Percentiles rank a stretch among this genome's conserved stretches.
phyloP scores from a whole-genome alignment of 2,888 invertebrate species.

The Fragum sueziense region DNA sequence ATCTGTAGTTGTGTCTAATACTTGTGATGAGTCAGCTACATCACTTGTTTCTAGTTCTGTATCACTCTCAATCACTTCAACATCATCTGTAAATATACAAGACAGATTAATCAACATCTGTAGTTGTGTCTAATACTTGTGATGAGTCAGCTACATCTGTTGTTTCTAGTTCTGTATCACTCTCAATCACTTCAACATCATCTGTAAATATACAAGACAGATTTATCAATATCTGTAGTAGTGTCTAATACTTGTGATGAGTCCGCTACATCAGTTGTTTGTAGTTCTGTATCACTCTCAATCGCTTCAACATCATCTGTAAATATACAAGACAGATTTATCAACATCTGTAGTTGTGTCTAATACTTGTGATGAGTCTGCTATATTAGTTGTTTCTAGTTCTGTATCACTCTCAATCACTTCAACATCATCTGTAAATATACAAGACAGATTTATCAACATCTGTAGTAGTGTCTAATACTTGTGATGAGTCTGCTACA shows the following conservation, averaged over 20 bases:
- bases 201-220: too few species aligned
- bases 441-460: too few species aligned
- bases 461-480: background rate
- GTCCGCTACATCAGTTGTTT: too few species aligned
- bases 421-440: slow-evolving; percentile 46
- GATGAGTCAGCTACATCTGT: background rate
- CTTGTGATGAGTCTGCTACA: background rate
- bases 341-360: background rate
- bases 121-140: background rate
- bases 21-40: background rate
- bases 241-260: too few species aligned
- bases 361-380: background rate
- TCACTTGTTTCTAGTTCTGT: background rate
- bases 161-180: slow-evolving; percentile 42
- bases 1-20: background rate
- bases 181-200: slow-evolving; percentile 42
- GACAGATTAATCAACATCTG: background rate
- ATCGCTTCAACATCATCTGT: too few species aligned
- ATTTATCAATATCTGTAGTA: too few species aligned
- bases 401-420: slow-evolving; percentile 46
- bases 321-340: too few species aligned
- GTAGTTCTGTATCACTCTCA: too few species aligned
- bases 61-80: too few species aligned
- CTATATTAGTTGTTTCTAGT: slow-evolving; percentile 5
- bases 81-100: too few species aligned